Percentiles rank a stretch among this genome's conserved stretches.
Conservation (phyloP, 2,888 invertebrate species). For the Synergus gifuensis region DNA sequence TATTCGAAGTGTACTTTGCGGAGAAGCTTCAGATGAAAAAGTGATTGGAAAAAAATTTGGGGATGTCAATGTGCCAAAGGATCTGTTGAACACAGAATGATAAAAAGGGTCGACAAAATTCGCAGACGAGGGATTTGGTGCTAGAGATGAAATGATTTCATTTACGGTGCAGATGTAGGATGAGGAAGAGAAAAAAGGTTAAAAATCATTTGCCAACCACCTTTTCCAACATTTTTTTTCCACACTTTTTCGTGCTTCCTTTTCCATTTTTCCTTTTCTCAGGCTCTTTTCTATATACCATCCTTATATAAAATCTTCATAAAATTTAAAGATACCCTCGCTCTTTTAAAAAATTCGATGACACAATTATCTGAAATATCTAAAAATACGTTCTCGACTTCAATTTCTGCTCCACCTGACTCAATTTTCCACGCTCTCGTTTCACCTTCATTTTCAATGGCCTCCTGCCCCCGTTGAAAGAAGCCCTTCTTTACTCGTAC, state of each 20-base stretch:
- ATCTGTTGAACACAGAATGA: not conserved
- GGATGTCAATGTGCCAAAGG: constrained; percentile 6
- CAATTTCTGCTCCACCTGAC: constrained; percentile 7
- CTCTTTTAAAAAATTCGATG: too few relatives aligned
- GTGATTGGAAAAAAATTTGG: constrained; percentile 1
- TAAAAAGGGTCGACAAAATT: not conserved
- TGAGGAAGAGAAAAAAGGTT: too few relatives aligned
- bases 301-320: too few relatives aligned
- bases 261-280: too few relatives aligned
- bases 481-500: not conserved
- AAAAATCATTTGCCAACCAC: too few relatives aligned
- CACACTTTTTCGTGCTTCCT: too few relatives aligned
- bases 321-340: too few relatives aligned
- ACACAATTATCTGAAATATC: not conserved
- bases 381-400: not conserved
- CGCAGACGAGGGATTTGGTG: not conserved
- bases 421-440: constrained; percentile 40
- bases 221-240: too few relatives aligned
- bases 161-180: not conserved
- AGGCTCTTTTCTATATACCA: too few relatives aligned
- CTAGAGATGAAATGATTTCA: not conserved
- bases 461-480: not conserved
- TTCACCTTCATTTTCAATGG: constrained; percentile 40
- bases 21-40: constrained; percentile 10
- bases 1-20: not conserved